A percentile compares a stretch with the other conserved stretches of the same genome.
These are phyloP conservation scores for Edolisoma coerulescens DNA, from an alignment of 2,113 vertebrate genomes.

Conservation along the genomic window DNA sequence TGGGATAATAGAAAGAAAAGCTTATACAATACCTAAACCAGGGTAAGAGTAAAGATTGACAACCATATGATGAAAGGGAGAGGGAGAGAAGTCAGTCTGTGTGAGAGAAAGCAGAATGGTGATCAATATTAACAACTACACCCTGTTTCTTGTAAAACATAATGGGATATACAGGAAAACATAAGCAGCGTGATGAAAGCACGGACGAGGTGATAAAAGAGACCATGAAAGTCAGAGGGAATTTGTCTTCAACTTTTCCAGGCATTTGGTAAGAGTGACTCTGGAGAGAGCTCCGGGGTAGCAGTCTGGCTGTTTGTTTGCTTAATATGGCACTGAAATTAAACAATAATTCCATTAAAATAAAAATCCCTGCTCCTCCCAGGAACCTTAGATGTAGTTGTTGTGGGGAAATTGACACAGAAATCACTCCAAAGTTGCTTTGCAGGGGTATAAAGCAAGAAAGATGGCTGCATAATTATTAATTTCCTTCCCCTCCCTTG, in stretches of 20 bases:
- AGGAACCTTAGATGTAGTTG: neutral
- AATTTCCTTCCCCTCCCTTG: neutral
- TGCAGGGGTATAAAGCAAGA: neutral
- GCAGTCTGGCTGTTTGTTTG: neutral
- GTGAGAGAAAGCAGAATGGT: neutral
- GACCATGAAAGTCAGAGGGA: neutral
- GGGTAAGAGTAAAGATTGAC: neutral
- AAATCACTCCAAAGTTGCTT: neutral
- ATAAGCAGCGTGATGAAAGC: neutral
- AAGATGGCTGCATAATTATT: neutral
- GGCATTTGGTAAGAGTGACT: neutral
- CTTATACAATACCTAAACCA: neutral
- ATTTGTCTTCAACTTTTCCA: neutral
- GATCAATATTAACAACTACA: neutral
- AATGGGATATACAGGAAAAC: neutral
- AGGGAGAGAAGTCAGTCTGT: neutral
- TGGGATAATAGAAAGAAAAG: neutral
- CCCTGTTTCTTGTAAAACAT: neutral
- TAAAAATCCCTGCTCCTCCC: neutral
- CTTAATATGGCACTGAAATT: neutral
- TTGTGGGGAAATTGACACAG: neutral
- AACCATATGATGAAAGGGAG: neutral
- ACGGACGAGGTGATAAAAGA: neutral
- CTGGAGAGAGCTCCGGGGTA: neutral
- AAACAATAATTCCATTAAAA: neutral